A percentile compares a stretch with the other conserved stretches of the same genome.
These are phyloP conservation scores for Drosophila bocki DNA, from an alignment of 1,140 invertebrate species.

Conservation along the genomic window DNA sequence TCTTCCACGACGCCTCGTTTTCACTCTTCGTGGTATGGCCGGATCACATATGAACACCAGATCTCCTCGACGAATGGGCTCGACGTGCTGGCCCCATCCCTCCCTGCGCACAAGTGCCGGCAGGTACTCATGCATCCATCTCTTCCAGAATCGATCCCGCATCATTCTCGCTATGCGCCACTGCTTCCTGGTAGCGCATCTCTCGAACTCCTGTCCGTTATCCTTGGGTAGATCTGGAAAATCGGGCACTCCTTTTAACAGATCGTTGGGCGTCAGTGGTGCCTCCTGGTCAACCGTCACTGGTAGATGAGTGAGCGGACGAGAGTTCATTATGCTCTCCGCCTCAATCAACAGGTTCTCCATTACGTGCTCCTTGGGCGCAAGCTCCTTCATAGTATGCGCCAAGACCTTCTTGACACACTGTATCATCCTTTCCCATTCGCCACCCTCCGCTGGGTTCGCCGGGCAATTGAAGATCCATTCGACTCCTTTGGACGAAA, in stretches of 20 bases:
- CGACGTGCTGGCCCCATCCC: too few species aligned
- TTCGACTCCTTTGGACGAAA: not conserved
- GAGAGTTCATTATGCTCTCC: not conserved
- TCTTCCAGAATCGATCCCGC: not conserved
- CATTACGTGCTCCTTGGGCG: not conserved
- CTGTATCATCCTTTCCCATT: constrained; percentile 12
- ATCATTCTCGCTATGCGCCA: not conserved
- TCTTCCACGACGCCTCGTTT: too few species aligned
- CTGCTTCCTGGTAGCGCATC: constrained; percentile 2
- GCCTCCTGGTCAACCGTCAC: too few species aligned
- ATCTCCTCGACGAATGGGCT: too few species aligned
- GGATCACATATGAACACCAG: too few species aligned
- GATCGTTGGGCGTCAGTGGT: too few species aligned
- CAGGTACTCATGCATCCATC: not conserved
- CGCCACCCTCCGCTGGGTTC: constrained; percentile 18
- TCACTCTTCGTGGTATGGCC: too few species aligned
- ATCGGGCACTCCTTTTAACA: too few species aligned
- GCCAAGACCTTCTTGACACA: not conserved
- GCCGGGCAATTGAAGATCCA: constrained; percentile 15
- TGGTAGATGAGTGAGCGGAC: too few species aligned
- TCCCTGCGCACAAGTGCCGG: too few species aligned
- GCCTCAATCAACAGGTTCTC: not conserved
- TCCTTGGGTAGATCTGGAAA: not conserved
- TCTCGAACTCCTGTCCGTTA: not conserved
- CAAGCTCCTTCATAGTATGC: not conserved